phyloP scores from a whole-genome alignment of 2,113 vertebrate species.

The Scolopax mira region DNA sequence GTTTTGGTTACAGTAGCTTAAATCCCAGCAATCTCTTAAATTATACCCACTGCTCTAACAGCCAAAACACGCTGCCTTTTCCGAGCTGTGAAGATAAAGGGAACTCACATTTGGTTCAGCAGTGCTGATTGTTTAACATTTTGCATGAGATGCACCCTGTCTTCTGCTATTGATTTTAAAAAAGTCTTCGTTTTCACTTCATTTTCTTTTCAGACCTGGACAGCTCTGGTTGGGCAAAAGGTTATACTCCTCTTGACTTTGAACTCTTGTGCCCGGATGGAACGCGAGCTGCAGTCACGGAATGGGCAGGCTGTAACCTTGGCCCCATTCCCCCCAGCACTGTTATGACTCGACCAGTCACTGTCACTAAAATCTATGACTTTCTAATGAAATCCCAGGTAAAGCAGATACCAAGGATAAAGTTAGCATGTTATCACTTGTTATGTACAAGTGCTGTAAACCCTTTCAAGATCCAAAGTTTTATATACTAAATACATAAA shows the following conservation, averaged over 20 bases:
- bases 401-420: neutral
- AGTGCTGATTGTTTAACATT: neutral
- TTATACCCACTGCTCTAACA: neutral
- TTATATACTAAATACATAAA: neutral
- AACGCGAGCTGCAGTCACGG: constrained; percentile 72
- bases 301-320: constrained; percentile 85
- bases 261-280: constrained; percentile 83
- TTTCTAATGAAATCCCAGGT: constrained; percentile 90
- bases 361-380: constrained; percentile 80
- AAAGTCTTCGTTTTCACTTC: neutral
- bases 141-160: neutral
- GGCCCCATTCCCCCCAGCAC: constrained; percentile 82
- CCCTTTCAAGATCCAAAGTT: neutral
- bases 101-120: neutral
- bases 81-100: neutral
- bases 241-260: constrained; percentile 73
- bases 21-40: neutral
- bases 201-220: constrained; percentile 73
- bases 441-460: neutral
- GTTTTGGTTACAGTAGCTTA: neutral
- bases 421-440: neutral
- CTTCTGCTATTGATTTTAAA: neutral
- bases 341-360: constrained; percentile 86
- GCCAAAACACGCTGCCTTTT: neutral
- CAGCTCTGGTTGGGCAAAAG: constrained; percentile 79